Base-by-base conservation (phyloP, 2,797 vertebrate genomes). In the Leptodactylus fallax region DNA sequence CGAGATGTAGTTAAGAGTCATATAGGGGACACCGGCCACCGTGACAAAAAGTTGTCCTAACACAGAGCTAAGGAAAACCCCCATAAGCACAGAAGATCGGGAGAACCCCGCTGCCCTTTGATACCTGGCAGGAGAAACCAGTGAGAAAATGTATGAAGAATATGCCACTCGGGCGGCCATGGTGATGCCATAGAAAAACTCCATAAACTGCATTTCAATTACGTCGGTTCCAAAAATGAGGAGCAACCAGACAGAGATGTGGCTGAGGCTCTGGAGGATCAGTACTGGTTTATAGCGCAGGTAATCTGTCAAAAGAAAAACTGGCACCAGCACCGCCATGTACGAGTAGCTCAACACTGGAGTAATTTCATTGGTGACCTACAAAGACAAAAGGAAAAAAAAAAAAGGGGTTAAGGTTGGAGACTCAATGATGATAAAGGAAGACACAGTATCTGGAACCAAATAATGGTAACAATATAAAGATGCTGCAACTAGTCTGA, bases 91-190 rank as follows among this genome's bases (percentile, higher is more conserved):
- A 0, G 97, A 90, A 0, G 97, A 90, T 63, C 98, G 96, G 0
- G 98, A 99, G 91, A 96, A 98, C 90, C 98, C 93, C 0, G 98
- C 97, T 92, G 97, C 96, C 0, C 94, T 96, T 94, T 99, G 98
- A 92, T 99, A 99, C 36, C 91, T 91, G 0, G 78, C 87, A 0
- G 96, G 96, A 9, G 88, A 90, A n/a, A 98, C 97, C 1, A 99
- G 94, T 0, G 97, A 97, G 94, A 99, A 99, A 92, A 99, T 97
- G 90, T 99, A 99, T 86, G 98, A 99, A 88, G 98, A 99, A 91
- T 98, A 99, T 81, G 98, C 98, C 0, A 99, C 96, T 0, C 98
- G 97, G 0, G 97, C 96, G 0, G 98, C 98, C 98, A 99, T 98
- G 77, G 96, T 97, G 92, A 99, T 19, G 71, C 97, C 93, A 0